Evolutionary conservation across 1,140 invertebrate species (phyloP).

Genomic region (Hirudo medicinalis): DNA sequence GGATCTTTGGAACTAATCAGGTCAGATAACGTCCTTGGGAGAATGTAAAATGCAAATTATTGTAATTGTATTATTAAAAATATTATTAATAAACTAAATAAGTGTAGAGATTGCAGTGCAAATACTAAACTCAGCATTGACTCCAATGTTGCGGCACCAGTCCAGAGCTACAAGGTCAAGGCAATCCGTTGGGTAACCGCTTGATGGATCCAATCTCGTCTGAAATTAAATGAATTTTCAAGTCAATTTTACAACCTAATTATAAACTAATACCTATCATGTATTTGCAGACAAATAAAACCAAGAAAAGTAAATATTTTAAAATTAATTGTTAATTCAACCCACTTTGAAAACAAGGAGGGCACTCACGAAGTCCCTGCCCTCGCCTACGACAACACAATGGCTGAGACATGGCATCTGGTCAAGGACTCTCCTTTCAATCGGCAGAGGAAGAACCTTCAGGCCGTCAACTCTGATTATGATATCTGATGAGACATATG

Average conservation of each 20-base stretch:
- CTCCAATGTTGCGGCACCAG: constrained; percentile 58
- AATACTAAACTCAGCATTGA: constrained; percentile 36
- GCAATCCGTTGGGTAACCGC: constrained; percentile 55
- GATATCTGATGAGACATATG: constrained; percentile 47
- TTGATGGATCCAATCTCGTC: constrained; percentile 55
- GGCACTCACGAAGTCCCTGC: constrained; percentile 67
- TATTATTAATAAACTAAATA: too few relatives aligned
- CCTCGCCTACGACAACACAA: constrained; percentile 71
- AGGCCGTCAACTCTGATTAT: constrained; percentile 84
- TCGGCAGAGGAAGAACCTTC: constrained; percentile 71
- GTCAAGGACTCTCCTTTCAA: constrained; percentile 64
- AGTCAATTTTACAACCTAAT: too few relatives aligned
- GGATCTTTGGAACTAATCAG: constrained; percentile 27
- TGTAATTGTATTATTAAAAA: too few relatives aligned
- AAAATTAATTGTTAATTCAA: background rate
- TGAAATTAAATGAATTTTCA: constrained; percentile 33
- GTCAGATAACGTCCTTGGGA: too few relatives aligned
- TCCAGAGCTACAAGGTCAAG: constrained; percentile 51
- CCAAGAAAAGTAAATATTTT: too few relatives aligned
- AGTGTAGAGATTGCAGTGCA: too few relatives aligned
- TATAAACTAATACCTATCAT: too few relatives aligned
- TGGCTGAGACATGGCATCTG: constrained; percentile 62
- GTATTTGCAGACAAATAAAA: too few relatives aligned
- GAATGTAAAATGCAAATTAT: too few relatives aligned
- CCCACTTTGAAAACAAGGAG: constrained; percentile 66